Evolutionary conservation across 2,797 vertebrate species (phyloP).

Genomic region (Platalea minor): DNA sequence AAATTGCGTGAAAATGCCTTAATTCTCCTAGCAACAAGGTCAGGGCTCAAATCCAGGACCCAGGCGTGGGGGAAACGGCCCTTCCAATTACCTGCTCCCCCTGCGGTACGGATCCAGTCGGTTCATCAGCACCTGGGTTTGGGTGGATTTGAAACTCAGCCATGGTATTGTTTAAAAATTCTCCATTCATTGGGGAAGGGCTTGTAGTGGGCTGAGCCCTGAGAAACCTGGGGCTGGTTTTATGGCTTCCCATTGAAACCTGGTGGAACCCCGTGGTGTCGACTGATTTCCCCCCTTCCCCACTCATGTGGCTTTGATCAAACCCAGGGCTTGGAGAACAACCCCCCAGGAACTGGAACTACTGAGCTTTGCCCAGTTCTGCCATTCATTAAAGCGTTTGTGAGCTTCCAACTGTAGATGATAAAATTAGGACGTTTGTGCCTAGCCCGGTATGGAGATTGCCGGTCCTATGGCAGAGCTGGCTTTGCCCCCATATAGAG

Average conservation of each 20-base stretch:
- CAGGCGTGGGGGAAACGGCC: background rate
- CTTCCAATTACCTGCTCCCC: conserved; percentile 59
- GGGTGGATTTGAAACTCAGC: conserved; percentile 50
- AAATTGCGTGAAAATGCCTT: conserved; percentile 27
- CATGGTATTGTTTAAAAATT: conserved; percentile 58
- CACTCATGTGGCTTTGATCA: conserved; percentile 58
- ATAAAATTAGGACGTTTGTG: conserved; percentile 17
- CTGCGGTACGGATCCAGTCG: background rate
- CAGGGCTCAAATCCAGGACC: conserved; percentile 33
- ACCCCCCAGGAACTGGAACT: conserved; percentile 21
- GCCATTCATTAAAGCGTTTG: background rate
- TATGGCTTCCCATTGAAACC: conserved; percentile 58
- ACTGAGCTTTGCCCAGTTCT: conserved; percentile 29
- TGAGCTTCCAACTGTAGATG: background rate
- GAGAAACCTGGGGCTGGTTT: conserved; percentile 47
- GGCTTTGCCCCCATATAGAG: background rate
- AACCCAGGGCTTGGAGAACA: background rate
- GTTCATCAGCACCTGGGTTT: conserved; percentile 49
- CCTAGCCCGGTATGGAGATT: background rate
- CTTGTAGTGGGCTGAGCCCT: conserved; percentile 42
- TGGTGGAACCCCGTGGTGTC: conserved; percentile 46
- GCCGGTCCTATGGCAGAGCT: background rate
- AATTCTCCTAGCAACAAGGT: conserved; percentile 54
- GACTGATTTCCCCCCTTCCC: conserved; percentile 46
- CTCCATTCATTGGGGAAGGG: conserved; percentile 18